A percentile compares a stretch with the other conserved stretches of the same genome.
Evolutionary conservation across 2,113 vertebrate species (phyloP).

Genomic region (Tychaedon coryphoeus): DNA sequence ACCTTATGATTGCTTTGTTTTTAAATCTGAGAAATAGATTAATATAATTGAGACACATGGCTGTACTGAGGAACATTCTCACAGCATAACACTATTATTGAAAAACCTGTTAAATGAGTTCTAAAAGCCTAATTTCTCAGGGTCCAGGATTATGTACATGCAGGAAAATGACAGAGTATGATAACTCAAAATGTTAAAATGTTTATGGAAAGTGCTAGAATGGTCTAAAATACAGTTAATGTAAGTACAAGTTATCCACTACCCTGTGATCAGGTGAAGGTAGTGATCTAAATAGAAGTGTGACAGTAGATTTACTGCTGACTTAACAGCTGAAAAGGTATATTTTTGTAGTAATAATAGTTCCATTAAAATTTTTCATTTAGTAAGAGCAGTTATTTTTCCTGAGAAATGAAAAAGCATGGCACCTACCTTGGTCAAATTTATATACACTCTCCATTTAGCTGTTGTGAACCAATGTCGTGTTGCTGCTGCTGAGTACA

Average conservation of each 20-base stretch:
- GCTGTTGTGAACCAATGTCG: not conserved
- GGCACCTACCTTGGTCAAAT: not conserved
- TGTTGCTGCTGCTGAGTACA: not conserved
- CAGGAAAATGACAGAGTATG: not conserved
- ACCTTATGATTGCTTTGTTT: not conserved
- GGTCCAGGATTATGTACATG: not conserved
- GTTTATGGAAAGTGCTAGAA: not conserved
- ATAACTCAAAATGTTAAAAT: not conserved
- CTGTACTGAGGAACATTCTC: not conserved
- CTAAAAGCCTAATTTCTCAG: not conserved
- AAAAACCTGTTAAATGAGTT: not conserved
- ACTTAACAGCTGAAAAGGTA: not conserved
- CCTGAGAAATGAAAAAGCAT: not conserved
- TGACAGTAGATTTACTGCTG: not conserved
- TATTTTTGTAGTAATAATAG: not conserved
- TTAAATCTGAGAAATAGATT: not conserved
- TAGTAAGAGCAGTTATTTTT: not conserved
- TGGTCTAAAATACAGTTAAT: not conserved
- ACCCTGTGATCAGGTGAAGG: not conserved
- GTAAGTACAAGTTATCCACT: not conserved
- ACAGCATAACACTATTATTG: not conserved
- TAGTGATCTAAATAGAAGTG: not conserved
- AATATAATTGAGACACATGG: not conserved
- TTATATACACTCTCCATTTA: not conserved
- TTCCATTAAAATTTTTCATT: not conserved